A percentile compares a stretch with the other conserved stretches of the same genome.
phyloP scores from a whole-genome alignment of 2,797 vertebrate genomes.

The Poecilia wingei region DNA sequence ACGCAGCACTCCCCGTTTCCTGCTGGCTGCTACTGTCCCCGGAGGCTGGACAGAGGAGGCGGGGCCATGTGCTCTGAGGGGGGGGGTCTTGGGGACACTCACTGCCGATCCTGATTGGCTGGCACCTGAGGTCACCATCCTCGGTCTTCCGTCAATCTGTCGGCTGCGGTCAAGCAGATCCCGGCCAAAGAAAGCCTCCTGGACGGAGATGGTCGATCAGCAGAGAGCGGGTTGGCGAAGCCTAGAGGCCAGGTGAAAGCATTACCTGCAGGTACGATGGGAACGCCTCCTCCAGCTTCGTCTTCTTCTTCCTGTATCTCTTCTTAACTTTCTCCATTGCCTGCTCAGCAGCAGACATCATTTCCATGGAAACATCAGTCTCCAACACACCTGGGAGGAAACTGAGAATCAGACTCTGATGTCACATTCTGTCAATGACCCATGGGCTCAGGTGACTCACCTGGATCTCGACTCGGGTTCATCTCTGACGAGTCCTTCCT shows the following conservation, averaged over 20 bases:
- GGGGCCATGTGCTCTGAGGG: conserved; percentile 77
- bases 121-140: conserved; percentile 58
- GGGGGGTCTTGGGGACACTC: conserved; percentile 71
- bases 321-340: conserved; percentile 92
- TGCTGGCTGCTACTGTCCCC: conserved; percentile 72
- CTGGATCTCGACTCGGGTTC: conserved; percentile 84
- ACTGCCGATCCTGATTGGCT: conserved; percentile 65
- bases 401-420: not conserved
- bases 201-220: conserved; percentile 21
- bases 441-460: conserved; percentile 61
- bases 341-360: conserved; percentile 76
- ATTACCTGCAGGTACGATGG: conserved; percentile 94
- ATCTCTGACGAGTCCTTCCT: conserved; percentile 51
- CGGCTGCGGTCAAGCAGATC: conserved; percentile 89
- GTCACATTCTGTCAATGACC: not conserved
- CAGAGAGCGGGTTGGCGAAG: not conserved
- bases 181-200: conserved; percentile 98
- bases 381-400: conserved; percentile 73
- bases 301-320: conserved; percentile 97
- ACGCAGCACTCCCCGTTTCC: conserved; percentile 86
- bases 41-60: conserved; percentile 82
- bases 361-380: conserved; percentile 81
- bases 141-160: conserved; percentile 79
- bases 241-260: not conserved
- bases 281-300: conserved; percentile 94